These are phyloP conservation scores for Drosophila quasianomalipes DNA, from an alignment of 2,888 invertebrate species.

Conservation along the genomic window DNA sequence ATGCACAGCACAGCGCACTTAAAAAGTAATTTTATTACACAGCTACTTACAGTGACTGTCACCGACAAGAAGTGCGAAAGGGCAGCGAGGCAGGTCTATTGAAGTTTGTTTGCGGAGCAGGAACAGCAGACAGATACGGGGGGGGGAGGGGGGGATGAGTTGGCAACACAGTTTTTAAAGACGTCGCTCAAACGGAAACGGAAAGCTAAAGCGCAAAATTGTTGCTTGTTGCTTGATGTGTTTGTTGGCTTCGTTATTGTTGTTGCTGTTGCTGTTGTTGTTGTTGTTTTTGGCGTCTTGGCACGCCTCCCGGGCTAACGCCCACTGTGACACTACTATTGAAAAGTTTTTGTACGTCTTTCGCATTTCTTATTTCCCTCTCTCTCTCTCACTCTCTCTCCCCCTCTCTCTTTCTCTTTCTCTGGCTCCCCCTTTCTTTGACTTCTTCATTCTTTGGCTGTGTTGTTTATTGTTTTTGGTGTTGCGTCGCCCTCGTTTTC, in stretches of 20 bases:
- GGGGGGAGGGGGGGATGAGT: not conserved
- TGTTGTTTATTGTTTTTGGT: slow-evolving; percentile 62
- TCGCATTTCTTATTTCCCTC: not conserved
- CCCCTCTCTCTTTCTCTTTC: not conserved
- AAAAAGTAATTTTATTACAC: slow-evolving; percentile 81
- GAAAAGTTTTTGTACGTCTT: slow-evolving; percentile 54
- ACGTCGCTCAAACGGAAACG: slow-evolving; percentile 53
- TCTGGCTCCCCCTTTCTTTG: not conserved
- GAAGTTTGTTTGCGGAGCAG: not conserved
- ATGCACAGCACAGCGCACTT: slow-evolving; percentile 73
- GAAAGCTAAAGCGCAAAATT: slow-evolving; percentile 62
- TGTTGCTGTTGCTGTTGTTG: slow-evolving; percentile 10
- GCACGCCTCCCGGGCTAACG: slow-evolving; percentile 41
- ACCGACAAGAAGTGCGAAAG: slow-evolving; percentile 30
- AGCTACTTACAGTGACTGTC: slow-evolving; percentile 74
- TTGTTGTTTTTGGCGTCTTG: slow-evolving; percentile 10
- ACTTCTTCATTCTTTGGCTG: slow-evolving; percentile 9
- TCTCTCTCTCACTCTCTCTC: not conserved
- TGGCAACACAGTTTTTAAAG: slow-evolving; percentile 52
- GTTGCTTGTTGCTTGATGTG: slow-evolving; percentile 45
- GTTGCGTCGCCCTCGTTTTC: slow-evolving; percentile 45
- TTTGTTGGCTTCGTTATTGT: slow-evolving; percentile 18
- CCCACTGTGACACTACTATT: slow-evolving; percentile 70
- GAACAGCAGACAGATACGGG: not conserved
- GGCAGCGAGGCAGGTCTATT: slow-evolving; percentile 24